Base-by-base conservation (phyloP, 2,797 vertebrate genomes). In the Sebastes goodei region DNA sequence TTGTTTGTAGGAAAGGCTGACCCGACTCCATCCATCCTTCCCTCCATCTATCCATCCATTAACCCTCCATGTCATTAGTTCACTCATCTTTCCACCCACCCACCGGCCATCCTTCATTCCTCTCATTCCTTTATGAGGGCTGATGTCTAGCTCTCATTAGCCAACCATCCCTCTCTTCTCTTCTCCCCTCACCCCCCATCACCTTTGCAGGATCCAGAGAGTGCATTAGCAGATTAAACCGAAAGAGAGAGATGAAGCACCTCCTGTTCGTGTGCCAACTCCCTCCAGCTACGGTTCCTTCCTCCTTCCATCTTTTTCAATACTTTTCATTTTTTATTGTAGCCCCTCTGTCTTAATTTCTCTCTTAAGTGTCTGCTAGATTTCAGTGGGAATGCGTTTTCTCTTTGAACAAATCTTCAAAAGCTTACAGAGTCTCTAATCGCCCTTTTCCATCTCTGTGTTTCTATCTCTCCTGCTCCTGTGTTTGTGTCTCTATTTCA, bases 181-280 rank as follows among this genome's bases (percentile, higher is more conserved):
- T 29, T 10, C 52, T 29, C 49, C 14, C 38, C 21, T 5, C 64
- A 6, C 49, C 14, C 46, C 4, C 70, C 6, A 29, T 49, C 32
- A 10, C 69, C 46, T 20, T 15, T 72, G 65, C 81, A 61, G 86
- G 76, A 88, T 87, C 84, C 88, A 86, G 83, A 17, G n/a, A 62
- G 77, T 78, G 82, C 88, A 90, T 89, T 91, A 90, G 87, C 71
- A 66, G 76, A 91, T 90, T 90, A 85, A 85, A 85, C 66, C 38
- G 57, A 60, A 27, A 59, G 42, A 46, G 42, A 76, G 70, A 72
- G 78, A 72, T 73, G 78, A 66, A 86, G 71, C 65, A 29, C 67
- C 73, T 83, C 69, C 84, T 38, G 74, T 74, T 73, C 0, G 0
- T 11, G 70, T 27, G 77, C 85, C 86, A 84, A 8, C 77, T 86